Base-by-base conservation (phyloP, 1,140 invertebrate genomes). In the Hestina assimilis region DNA sequence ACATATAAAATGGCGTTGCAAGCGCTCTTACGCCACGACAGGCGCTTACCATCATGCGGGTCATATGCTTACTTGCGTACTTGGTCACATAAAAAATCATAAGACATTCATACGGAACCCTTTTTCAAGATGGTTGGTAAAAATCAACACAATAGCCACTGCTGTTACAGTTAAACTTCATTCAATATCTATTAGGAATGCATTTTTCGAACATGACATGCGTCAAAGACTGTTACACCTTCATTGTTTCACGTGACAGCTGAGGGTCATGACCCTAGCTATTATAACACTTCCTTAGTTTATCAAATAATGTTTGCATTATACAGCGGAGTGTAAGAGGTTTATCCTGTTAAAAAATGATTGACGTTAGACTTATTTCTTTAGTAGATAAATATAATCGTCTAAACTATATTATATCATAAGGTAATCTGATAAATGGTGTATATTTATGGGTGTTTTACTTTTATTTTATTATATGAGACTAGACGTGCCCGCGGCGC, bases 141-240 rank as follows among this genome's bases (percentile, higher is more conserved):
- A 35, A 35, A 35, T 0, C 12, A 5, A 15, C 31, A 35, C 31
- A 35, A 35, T 35, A 35, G 12, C 12, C 5, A 4, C 15, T 15
- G 14, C 14, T 33, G 15, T 33, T 33, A 33, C 15, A 8, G 8
- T 33, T 12, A 15, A 35, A 35, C 9, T 35, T 5, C 12, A 35
- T 35, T 35, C 31, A 35, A 35, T 17, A 14, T 8, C 12, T 14
- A 46, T 46, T 46, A 46, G 23, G 31, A 46, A 33, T 46, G 21
- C 26, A 46, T 46, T 46, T 19, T n/a, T 6, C 26, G 29, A 26
- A 46, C 43, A 14, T 46, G 43, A 46, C 26, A 23, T 31, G 15
- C 28, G 43, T 46, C 43, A 46, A 46, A 46, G 19, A 20, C 17
- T 46, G 8, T 14, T 19, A 17, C 8, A 15, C 9, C 14, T 35